These are phyloP conservation scores for Erithacus rubecula DNA, from an alignment of 2,797 vertebrate species.

Conservation along the genomic window DNA sequence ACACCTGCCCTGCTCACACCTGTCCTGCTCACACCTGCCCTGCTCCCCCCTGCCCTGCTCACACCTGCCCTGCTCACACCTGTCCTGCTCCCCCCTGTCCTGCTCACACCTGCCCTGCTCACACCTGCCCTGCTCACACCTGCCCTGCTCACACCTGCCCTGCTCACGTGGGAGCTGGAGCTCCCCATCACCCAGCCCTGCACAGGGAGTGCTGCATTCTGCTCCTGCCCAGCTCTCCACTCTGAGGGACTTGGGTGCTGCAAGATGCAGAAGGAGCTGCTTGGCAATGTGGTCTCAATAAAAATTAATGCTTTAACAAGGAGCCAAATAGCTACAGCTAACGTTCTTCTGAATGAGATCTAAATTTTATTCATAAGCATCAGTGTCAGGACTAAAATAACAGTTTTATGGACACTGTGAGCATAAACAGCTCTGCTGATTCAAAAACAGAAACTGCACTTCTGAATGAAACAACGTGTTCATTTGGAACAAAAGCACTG, in stretches of 20 bases:
- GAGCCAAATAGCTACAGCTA: conserved; percentile 62
- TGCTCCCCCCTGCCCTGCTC: no score
- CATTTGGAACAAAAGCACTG: conserved; percentile 35
- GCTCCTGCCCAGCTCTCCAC: background rate
- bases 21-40: no score
- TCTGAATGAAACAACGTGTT: conserved; percentile 49
- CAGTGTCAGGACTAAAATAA: conserved; percentile 67
- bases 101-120: no score
- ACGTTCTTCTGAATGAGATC: conserved; percentile 65
- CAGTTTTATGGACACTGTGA: conserved; percentile 62
- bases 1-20: no score
- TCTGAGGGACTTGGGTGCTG: background rate
- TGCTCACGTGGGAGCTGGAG: conserved; percentile 12
- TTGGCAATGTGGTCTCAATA: conserved; percentile 36
- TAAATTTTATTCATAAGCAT: conserved; percentile 66
- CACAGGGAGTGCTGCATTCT: background rate
- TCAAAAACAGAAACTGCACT: conserved; percentile 57
- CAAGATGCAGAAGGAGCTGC: background rate
- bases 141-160: background rate
- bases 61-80: no score
- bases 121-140: no score
- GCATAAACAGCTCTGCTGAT: conserved; percentile 38
- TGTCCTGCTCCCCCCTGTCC: no score
- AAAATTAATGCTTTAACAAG: conserved; percentile 63
- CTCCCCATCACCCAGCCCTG: background rate